Conservation (phyloP, 1,140 invertebrate species). For the Leptoteleia sp. region DNA sequence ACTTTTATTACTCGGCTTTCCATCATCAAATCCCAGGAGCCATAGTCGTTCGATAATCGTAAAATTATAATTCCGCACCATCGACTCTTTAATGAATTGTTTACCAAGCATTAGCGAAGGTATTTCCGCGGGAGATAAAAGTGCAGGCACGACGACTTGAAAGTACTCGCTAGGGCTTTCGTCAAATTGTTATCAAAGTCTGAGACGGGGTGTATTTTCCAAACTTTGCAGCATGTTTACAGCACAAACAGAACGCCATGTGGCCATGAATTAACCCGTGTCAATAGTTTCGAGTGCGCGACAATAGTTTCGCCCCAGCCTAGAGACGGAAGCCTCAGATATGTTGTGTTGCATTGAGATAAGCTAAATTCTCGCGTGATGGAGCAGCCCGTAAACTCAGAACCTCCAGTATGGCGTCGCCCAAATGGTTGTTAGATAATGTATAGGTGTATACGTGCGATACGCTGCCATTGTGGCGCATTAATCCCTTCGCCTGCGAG, state of each 20-base stretch:
- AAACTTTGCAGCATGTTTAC: too few relatives aligned
- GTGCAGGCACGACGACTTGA: too few relatives aligned
- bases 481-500: too few relatives aligned
- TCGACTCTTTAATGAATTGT: constrained; percentile 46
- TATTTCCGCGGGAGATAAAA: too few relatives aligned
- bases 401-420: constrained; percentile 72
- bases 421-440: constrained; percentile 78
- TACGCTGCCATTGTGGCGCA: too few relatives aligned
- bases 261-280: constrained; percentile 70
- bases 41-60: constrained; percentile 29
- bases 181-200: too few relatives aligned
- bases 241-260: constrained; percentile 53
- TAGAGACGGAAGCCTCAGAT: constrained; percentile 77
- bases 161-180: too few relatives aligned
- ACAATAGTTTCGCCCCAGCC: constrained; percentile 71
- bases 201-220: too few relatives aligned
- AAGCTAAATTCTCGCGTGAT: constrained; percentile 79
- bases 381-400: constrained; percentile 78
- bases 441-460: constrained; percentile 70
- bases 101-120: constrained; percentile 4
- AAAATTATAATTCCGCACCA: constrained; percentile 55
- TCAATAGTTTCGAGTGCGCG: constrained; percentile 66
- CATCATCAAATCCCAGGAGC: constrained; percentile 39
- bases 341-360: constrained; percentile 78
- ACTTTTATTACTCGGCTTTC: constrained; percentile 59